These are phyloP conservation scores for Amiota mariae DNA, from an alignment of 2,888 invertebrate species.

Conservation along the genomic window DNA sequence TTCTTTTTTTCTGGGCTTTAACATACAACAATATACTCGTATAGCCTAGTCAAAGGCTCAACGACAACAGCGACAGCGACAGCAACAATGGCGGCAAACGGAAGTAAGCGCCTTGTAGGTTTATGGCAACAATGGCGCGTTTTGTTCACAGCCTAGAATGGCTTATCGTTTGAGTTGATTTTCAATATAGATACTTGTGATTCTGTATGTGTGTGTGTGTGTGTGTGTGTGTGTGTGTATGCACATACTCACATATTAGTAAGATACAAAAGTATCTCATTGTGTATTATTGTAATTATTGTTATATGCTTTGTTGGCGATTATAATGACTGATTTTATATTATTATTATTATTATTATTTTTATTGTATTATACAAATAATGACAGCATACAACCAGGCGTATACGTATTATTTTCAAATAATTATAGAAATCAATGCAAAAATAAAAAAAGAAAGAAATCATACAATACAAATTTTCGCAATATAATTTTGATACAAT, in stretches of 20 bases:
- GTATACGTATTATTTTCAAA: slow-evolving; percentile 12
- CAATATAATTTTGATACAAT: too few species aligned
- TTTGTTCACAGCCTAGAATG: too few species aligned
- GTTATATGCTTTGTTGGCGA: slow-evolving; percentile 62
- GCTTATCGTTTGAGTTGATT: slow-evolving; percentile 9
- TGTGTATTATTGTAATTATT: slow-evolving; percentile 58
- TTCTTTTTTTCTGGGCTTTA: too few species aligned
- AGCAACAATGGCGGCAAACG: not conserved
- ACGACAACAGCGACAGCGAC: not conserved
- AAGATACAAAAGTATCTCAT: too few species aligned
- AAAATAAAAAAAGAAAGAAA: too few species aligned
- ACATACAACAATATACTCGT: not conserved
- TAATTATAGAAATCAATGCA: not conserved
- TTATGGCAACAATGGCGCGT: too few species aligned
- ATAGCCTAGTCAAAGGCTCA: not conserved
- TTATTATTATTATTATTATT: too few species aligned
- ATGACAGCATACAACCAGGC: slow-evolving; percentile 1
- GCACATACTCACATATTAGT: not conserved
- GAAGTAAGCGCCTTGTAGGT: not conserved
- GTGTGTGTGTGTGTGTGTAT: too few species aligned
- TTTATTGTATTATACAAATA: not conserved
- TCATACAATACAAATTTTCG: not conserved
- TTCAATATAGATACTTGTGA: not conserved
- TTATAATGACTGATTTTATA: slow-evolving; percentile 62
- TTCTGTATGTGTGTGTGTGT: not conserved